phyloP scores from a whole-genome alignment of 2,113 vertebrate species.

The Pelecanoides urinatrix region DNA sequence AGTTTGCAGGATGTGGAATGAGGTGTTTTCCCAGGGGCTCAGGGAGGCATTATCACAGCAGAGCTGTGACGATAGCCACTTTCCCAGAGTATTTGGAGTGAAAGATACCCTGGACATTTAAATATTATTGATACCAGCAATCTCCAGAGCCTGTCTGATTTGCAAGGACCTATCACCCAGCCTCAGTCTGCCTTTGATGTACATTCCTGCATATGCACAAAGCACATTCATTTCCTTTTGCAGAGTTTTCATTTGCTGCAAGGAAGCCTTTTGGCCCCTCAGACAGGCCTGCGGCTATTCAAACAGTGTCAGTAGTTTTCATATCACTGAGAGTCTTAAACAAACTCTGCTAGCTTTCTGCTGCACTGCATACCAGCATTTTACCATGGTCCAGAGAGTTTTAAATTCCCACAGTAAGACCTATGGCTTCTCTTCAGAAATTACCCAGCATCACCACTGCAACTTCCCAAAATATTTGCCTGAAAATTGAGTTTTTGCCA shows the following conservation, averaged over 20 bases:
- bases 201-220: not conserved
- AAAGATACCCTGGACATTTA: not conserved
- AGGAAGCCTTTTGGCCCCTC: not conserved
- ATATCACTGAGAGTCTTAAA: not conserved
- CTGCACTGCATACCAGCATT: not conserved
- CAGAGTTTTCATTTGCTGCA: slow-evolving; percentile 1
- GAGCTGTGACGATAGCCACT: not conserved
- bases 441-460: not conserved
- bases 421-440: not conserved
- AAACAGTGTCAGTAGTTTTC: not conserved
- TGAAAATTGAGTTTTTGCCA: not conserved
- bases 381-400: not conserved
- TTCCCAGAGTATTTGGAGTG: not conserved
- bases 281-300: not conserved
- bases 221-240: slow-evolving; percentile 33
- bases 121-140: slow-evolving; percentile 17
- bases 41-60: not conserved
- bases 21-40: not conserved
- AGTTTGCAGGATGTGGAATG: not conserved
- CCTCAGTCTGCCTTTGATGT: slow-evolving; percentile 16
- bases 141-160: not conserved
- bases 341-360: not conserved
- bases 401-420: not conserved
- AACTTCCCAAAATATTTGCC: not conserved
- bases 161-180: not conserved